Base-by-base conservation (phyloP, 2,113 vertebrate genomes). In the Telmatochromis sp. region DNA sequence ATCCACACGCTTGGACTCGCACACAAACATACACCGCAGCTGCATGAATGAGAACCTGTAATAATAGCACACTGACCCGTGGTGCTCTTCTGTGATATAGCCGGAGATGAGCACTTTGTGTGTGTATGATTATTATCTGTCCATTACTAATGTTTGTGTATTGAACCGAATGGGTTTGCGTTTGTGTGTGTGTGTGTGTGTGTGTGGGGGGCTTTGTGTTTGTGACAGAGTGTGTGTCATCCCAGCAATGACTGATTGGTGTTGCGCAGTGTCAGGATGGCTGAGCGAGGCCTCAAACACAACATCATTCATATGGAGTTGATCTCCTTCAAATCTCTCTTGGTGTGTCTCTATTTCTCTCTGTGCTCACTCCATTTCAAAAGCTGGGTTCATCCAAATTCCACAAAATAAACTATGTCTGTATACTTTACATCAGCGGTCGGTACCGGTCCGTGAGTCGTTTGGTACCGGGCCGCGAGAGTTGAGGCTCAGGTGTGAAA, bases 31-130 rank as follows among this genome's bases (percentile, higher is more conserved):
- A 54, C n/a, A 85, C 42, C 12, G 14, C 45, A 87, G 63, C 42
- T 40, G 82, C 65, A 68, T 86, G 87, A 93, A 93, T 89, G 84
- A 91, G 81, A 93, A 49, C 83, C 90, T 83, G 81, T 86, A 88
- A 92, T 92, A 88, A 88, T 78, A 88, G 83, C 88, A 91, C 14
- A 8, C 65, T 93, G 93, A 94, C 93, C 93, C n/a, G 5, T 60
- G 79, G 33, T 80, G 73, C 75, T 86, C 80, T 68, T 73, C 58
- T 8, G 42, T 49, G 58, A 86, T 86, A 83, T 55, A 80, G 73
- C 78, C 26, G 5, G 87, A 91, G 87, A 93, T 84, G 88, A 89
- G 85, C 70, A 11, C 79, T 15, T 37, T 78, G 63, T 58, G 58
- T 79, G 54, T 81, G 63, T 47, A n/a, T 83, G 87, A 91, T 90